Base-by-base conservation (phyloP, 2,113 vertebrate species). In the Brienomyrus brachyistius region DNA sequence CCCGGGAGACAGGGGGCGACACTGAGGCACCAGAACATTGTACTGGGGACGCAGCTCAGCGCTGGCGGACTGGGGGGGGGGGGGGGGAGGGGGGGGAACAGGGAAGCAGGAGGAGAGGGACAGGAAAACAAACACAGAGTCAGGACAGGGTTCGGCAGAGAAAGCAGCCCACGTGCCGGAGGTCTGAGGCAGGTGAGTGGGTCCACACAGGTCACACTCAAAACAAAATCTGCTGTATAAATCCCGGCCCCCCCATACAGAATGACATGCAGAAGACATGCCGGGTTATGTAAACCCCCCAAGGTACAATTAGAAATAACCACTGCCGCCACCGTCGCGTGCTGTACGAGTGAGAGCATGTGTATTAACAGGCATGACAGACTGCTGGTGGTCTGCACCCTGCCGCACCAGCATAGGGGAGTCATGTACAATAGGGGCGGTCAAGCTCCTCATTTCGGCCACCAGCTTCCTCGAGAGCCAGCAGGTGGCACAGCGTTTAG, bases 1-100 rank as follows among this genome's bases (percentile, higher is more conserved):
- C 21, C 98, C 98, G 0, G 98, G 98, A n/a, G 98, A 99, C 90
- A 99, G 94, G 0, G 98, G 98, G 62, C 98, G 98, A 94, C 98
- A 98, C 94, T 99, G 98, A 45, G 98, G 98, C 31, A 99, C 96
- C 45, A 96, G 92, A 92, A 99, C 94, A 4, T 95, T 94, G 47
- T 97, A 99, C 66, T 98, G 96, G 4, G 95, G 91, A 89, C 92
- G 97, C 89, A 99, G 95, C 51, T 95, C 97, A 88, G 92, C 74
- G 59, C 94, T 96, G 88, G 94, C 95, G 51, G 94, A 94, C 96
- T 96, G 47, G 86, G 9, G 47, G 84, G 90, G 47, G 87, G 54
- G 92, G 7, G 74, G 31, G 48, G 13, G 15, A 66, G n/a, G n/a
- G n/a, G n/a, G n/a, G n/a, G n/a, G n/a, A n/a, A n/a, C n/a, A n/a